Percentiles rank a stretch among this genome's conserved stretches.
phyloP scores from a whole-genome alignment of 2,113 vertebrate species.

The Plectropomus leopardus region DNA sequence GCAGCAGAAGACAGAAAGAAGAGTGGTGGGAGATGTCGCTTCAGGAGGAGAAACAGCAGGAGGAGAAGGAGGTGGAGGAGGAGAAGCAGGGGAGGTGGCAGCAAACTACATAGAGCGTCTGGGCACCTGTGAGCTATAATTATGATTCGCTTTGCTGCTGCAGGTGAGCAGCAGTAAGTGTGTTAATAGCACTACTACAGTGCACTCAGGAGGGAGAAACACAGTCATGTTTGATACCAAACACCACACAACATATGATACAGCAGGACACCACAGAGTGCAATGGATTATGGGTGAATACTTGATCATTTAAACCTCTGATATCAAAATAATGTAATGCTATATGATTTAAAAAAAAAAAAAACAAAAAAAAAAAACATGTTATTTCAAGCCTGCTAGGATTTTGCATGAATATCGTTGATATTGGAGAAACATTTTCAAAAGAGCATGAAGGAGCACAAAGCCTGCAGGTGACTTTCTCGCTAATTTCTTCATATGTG shows the following conservation, averaged over 20 bases:
- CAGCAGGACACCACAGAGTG: neutral
- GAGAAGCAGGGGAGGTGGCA: slow-evolving; percentile 31
- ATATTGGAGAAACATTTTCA: neutral
- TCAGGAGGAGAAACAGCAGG: slow-evolving; percentile 10
- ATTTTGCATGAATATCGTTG: neutral
- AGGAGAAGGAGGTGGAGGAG: slow-evolving; percentile 41
- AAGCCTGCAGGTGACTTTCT: neutral
- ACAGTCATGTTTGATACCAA: slow-evolving; percentile 10
- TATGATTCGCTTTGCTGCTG: slow-evolving; percentile 53
- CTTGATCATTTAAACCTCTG: neutral
- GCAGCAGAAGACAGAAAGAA: neutral
- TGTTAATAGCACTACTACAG: slow-evolving; percentile 31
- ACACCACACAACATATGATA: slow-evolving; percentile 2
- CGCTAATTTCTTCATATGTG: neutral
- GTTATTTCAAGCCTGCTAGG: neutral
- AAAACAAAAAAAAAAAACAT: too few relatives aligned
- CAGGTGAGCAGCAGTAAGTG: slow-evolving; percentile 40
- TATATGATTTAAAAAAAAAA: neutral
- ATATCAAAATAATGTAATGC: neutral
- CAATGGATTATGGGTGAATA: neutral
- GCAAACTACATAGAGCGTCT: slow-evolving; percentile 17
- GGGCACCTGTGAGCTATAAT: slow-evolving; percentile 66
- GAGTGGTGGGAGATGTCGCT: neutral
- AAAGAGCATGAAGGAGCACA: neutral
- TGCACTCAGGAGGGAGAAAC: slow-evolving; percentile 31